Base-by-base conservation (phyloP, 2,888 invertebrate genomes). In the Diachrysia chrysitis region DNA sequence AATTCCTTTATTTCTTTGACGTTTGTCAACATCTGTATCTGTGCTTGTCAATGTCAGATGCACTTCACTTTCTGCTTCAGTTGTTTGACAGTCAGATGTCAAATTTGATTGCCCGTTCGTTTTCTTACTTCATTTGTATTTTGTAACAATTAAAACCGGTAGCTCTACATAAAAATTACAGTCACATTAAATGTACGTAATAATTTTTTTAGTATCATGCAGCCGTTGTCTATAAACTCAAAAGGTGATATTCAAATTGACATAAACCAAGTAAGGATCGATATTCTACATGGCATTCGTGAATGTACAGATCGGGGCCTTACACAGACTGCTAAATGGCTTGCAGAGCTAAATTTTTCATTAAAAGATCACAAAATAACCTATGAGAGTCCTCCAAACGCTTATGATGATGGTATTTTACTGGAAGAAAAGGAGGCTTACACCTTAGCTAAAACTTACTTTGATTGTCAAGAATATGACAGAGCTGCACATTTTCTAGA, bases 391-490 rank as follows among this genome's bases (percentile, higher is more conserved):
- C 87, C 92, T 54, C 76, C 86, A n/a, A 83, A 79, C 10, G 85
- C 89, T 2, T 87, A 91, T 4, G 94, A 95, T 57, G 89, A 95
- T 48, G 90, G 94, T 9, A 94, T 96, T 57, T 90, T 93, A 10
- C 94, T 93, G 29, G 96, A 97, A 66, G 98, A 98, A 81, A 95
- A 96, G 73, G 98, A 98, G 85, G 93, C 95, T 25, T 99, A 98
- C 89, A 96, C 96, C 51, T 89, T 99, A 77, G 98, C 98, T 0
- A 98, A 98, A 90, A 97, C 97, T 73, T 99, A 98, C 89, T 99
- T 98, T 87, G 98, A 99, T 91, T 95, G 97, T 55, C 97, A 98
- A 82, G 99, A 99, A 90, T 99, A 98, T 89, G 98, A 98, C 84
- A 96, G 98, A 85, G 97, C 98, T 64, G 98, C 98, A 0, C 97